Conservation (phyloP, 2,113 vertebrate species). For the Hoplias malabaricus region DNA sequence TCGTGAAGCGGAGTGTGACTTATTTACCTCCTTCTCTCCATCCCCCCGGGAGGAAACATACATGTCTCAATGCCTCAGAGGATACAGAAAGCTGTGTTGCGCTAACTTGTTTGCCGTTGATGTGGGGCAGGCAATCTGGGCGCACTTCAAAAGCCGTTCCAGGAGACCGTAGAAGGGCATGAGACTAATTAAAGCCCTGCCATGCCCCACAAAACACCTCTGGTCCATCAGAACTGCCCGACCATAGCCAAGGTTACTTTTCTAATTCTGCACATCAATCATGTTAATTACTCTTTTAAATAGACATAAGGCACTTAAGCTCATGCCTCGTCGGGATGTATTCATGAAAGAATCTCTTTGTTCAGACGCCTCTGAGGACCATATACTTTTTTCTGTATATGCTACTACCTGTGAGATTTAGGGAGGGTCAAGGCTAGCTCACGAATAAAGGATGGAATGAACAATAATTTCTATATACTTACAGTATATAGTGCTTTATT, state of each 20-base stretch:
- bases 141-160: constrained; percentile 23
- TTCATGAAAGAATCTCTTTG: constrained; percentile 48
- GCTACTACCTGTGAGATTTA: neutral
- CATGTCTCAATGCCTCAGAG: constrained; percentile 18
- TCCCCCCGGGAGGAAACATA: neutral
- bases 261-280: constrained; percentile 40
- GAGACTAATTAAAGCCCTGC: constrained; percentile 31
- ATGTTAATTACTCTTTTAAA: constrained; percentile 51
- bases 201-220: constrained; percentile 6
- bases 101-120: neutral
- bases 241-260: constrained; percentile 33
- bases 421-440: no score
- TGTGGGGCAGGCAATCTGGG: constrained; percentile 28
- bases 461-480: no score
- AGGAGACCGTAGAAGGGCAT: constrained; percentile 13
- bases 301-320: constrained; percentile 48
- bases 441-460: no score
- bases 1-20: constrained; percentile 38
- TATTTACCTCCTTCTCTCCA: constrained; percentile 29
- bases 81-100: constrained; percentile 38
- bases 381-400: neutral
- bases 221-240: constrained; percentile 16
- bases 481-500: no score
- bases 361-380: constrained; percentile 11
- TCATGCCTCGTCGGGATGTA: constrained; percentile 33